Evolutionary conservation across 2,888 invertebrate genomes (phyloP).

Genomic region (Bugula neritina): DNA sequence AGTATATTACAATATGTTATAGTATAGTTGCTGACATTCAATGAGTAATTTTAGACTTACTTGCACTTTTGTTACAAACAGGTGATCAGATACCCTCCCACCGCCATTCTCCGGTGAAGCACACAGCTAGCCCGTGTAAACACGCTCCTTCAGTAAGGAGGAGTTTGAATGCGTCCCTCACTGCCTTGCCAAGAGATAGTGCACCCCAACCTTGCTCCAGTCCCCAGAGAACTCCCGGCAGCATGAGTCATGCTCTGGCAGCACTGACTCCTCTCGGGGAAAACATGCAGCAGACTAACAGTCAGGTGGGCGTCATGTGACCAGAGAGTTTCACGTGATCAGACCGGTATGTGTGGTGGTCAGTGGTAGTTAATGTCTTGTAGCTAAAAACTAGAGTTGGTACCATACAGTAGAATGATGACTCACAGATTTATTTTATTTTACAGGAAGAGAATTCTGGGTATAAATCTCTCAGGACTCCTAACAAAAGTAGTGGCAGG

Average conservation of each 20-base stretch:
- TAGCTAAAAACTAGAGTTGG: no score
- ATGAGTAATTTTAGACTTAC: no score
- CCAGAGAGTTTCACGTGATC: no score
- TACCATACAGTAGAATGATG: no score
- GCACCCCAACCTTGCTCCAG: slow-evolving; percentile 1
- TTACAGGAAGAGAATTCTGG: not conserved
- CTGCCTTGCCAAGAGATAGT: slow-evolving; percentile 2
- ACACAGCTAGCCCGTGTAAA: not conserved
- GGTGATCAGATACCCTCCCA: not conserved
- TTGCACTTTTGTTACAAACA: no score
- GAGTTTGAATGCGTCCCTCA: slow-evolving; percentile 19
- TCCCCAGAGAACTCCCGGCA: not conserved
- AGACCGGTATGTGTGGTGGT: no score
- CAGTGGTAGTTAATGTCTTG: no score
- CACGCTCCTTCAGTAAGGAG: not conserved
- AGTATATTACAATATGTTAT: no score
- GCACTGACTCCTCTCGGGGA: slow-evolving; percentile 5
- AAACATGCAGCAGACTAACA: not conserved
- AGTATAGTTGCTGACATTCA: no score
- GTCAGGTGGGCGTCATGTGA: not conserved
- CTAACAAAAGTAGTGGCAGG: not conserved
- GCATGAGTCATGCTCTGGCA: not conserved
- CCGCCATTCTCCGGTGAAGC: not conserved
- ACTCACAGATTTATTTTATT: no score
- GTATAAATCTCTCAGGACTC: not conserved